Base-by-base conservation (phyloP, 2,797 vertebrate genomes). In the Oreonectes daqikongensis region DNA sequence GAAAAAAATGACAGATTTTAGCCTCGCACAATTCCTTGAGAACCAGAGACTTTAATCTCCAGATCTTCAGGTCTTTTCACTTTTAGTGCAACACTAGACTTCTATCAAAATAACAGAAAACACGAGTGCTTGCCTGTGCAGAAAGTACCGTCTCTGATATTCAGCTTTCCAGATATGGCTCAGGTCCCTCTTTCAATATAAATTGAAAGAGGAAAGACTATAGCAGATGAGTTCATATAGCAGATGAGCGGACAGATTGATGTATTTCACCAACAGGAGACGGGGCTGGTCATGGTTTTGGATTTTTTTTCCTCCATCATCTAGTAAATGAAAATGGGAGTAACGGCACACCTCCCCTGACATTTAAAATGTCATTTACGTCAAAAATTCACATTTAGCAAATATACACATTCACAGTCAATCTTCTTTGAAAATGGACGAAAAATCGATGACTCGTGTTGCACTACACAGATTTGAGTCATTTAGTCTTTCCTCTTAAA, bases 181-280 rank as follows among this genome's bases (percentile, higher is more conserved):
- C 59, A 18, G 17, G 28, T 61, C 59, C 59, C 28, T 61, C 30
- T 8, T 60, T 61, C 28, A n/a, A 11, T 60, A 1, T 3, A 32
- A 8, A 32, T 10, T 17, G 17, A 18, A 52, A 18, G 59, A n/a
- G n/a, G n/a, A n/a, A n/a, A n/a, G n/a, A n/a, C n/a, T n/a, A n/a
- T n/a, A n/a, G n/a, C n/a, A n/a, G n/a, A n/a, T n/a, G n/a, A n/a
- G 38, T 76, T 69, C 38, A 30, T 20, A 57, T 26, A 57, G 60
- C 68, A 81, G 65, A 76, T 70, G 67, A 53, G 65, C 53, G 72
- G 69, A 52, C 66, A 77, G 69, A 70, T 75, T 75, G 65, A 52
- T 35, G 38, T 72, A 32, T 10, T 69, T 63, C 32, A 48, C 30
- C 52, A 60, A 52, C 74, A 60, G 57, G 10, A 50, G 55, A 48